These are phyloP conservation scores for Chesias legatella DNA, from an alignment of 2,888 invertebrate genomes.

Conservation along the genomic window DNA sequence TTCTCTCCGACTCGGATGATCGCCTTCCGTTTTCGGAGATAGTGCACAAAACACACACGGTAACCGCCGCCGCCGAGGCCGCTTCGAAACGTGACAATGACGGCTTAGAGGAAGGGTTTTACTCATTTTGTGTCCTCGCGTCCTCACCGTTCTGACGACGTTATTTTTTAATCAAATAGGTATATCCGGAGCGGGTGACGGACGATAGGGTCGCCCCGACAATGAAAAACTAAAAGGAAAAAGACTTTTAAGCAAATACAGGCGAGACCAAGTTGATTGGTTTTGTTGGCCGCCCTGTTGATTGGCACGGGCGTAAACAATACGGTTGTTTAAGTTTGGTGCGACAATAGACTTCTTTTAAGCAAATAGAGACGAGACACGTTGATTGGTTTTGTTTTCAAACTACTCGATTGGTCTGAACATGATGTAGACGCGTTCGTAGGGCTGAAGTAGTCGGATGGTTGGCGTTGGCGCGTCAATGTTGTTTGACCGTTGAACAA, in stretches of 20 bases:
- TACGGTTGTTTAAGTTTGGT: constrained; percentile 72
- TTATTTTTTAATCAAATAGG: constrained; percentile 81
- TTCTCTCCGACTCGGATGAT: constrained; percentile 35
- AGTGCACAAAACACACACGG: constrained; percentile 65
- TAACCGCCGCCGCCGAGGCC: constrained; percentile 36
- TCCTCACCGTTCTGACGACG: constrained; percentile 76
- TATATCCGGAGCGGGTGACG: constrained; percentile 78
- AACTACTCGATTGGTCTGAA: constrained; percentile 39
- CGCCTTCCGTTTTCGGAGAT: constrained; percentile 58
- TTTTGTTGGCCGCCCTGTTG: constrained; percentile 79
- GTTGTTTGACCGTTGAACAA: constrained; percentile 44
- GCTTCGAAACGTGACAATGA: constrained; percentile 68
- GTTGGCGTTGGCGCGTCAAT: constrained; percentile 22
- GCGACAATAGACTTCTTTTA: constrained; percentile 72
- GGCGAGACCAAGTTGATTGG: constrained; percentile 81
- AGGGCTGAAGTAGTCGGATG: constrained; percentile 27
- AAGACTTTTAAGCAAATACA: constrained; percentile 79
- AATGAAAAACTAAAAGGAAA: constrained; percentile 75
- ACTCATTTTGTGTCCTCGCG: constrained; percentile 63
- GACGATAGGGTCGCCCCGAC: constrained; percentile 75
- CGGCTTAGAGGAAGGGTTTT: constrained; percentile 70
- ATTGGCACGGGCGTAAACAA: constrained; percentile 78
- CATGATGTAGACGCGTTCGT: not conserved
- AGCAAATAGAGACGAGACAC: constrained; percentile 48
- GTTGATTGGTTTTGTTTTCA: constrained; percentile 52